Evolutionary conservation across 2,797 vertebrate genomes (phyloP).

Genomic region (Rhynchonycteris naso): DNA sequence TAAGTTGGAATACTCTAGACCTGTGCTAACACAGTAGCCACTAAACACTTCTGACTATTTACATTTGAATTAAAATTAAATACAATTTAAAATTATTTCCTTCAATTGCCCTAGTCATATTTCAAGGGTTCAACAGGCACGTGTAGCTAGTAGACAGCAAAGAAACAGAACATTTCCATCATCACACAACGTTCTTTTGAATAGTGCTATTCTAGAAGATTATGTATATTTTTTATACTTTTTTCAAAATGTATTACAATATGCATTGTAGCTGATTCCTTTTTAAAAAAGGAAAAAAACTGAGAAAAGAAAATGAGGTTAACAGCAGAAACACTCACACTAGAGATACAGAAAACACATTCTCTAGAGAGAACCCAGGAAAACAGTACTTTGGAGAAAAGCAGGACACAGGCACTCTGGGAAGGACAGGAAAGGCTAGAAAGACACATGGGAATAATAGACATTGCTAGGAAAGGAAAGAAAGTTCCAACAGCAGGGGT

Average conservation of each 20-base stretch:
- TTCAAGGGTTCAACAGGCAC: background rate
- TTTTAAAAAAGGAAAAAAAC: background rate
- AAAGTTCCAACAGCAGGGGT: conserved; percentile 58
- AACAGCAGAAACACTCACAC: conserved; percentile 20
- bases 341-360: background rate
- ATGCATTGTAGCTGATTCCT: conserved; percentile 48
- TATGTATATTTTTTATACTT: background rate
- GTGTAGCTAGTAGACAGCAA: background rate
- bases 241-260: conserved; percentile 55
- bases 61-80: conserved; percentile 26
- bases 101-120: background rate
- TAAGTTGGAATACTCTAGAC: conserved; percentile 1
- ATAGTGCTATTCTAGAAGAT: background rate
- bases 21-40: background rate
- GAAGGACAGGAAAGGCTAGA: conserved; percentile 39
- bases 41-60: background rate
- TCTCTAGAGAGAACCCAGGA: conserved; percentile 13
- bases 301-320: conserved; percentile 6
- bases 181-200: background rate
- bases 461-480: conserved; percentile 53
- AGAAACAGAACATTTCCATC: background rate
- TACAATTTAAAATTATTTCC: conserved; percentile 44
- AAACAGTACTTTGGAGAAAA: background rate
- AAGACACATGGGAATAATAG: conserved; percentile 25
- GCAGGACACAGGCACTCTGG: conserved; percentile 43